Percentiles rank a stretch among this genome's conserved stretches.
phyloP scores from a whole-genome alignment of 1,140 invertebrate species.

The Zaprionus africanus region DNA sequence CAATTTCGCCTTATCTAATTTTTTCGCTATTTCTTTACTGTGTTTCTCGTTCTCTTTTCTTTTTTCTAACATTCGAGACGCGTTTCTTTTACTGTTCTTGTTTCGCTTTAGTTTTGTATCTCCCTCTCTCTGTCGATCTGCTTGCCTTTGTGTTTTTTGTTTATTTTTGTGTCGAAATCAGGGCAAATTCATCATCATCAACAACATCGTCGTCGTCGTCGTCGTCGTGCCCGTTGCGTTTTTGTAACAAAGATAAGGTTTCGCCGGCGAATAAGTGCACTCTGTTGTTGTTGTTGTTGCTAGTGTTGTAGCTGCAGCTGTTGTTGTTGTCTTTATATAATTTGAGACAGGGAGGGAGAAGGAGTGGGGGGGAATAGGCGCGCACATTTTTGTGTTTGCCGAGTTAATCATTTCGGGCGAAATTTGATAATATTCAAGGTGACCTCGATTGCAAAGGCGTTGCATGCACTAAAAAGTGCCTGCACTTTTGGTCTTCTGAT shows the following conservation, averaged over 20 bases:
- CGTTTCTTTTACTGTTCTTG: conserved; percentile 23
- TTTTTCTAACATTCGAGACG: conserved; percentile 37
- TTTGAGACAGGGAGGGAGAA: conserved; percentile 52
- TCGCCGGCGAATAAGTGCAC: conserved; percentile 61
- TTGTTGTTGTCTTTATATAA: conserved; percentile 65
- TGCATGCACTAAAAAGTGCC: conserved; percentile 50
- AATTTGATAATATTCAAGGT: conserved; percentile 82
- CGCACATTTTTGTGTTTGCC: conserved; percentile 61
- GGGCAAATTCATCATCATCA: conserved; percentile 82
- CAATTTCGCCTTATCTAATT: conserved; percentile 82
- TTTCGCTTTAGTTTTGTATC: conserved; percentile 43
- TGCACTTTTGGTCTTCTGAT: conserved; percentile 64
- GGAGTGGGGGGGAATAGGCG: background rate
- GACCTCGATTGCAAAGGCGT: conserved; percentile 65
- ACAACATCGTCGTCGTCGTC: conserved; percentile 64
- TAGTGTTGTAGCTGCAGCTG: conserved; percentile 42
- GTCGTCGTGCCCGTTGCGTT: conserved; percentile 55
- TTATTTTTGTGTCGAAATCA: conserved; percentile 82
- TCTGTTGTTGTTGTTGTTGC: conserved; percentile 49
- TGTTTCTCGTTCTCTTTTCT: conserved; percentile 29
- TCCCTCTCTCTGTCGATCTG: conserved; percentile 13
- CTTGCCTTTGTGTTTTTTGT: conserved; percentile 46
- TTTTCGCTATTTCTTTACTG: conserved; percentile 52
- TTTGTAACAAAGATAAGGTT: conserved; percentile 81
- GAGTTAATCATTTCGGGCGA: conserved; percentile 81